A percentile compares a stretch with the other conserved stretches of the same genome.
Conservation (phyloP, 2,113 vertebrate species). For the Dascyllus trimaculatus region DNA sequence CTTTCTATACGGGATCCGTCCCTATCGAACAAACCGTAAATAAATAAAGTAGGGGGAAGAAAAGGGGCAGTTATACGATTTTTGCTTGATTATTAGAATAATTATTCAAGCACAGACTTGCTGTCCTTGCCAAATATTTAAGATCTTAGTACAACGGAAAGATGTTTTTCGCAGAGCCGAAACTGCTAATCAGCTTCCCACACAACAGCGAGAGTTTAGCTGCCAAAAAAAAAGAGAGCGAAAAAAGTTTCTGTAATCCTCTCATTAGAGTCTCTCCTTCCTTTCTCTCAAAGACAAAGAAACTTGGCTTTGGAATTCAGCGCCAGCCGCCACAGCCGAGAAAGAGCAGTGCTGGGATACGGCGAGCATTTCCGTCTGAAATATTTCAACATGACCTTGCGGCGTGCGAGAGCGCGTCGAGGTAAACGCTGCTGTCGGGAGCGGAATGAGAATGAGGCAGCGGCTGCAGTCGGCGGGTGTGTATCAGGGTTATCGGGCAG, state of each 20-base stretch:
- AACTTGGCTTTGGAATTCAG: slow-evolving; percentile 48
- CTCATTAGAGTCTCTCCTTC: slow-evolving; percentile 46
- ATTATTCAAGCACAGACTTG: slow-evolving; percentile 19
- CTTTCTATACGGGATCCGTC: too few relatives aligned
- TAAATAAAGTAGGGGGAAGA: neutral
- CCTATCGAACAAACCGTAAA: too few relatives aligned
- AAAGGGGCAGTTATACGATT: neutral
- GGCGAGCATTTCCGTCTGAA: slow-evolving; percentile 49
- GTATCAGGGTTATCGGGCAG: slow-evolving; percentile 60
- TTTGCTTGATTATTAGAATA: slow-evolving; percentile 24
- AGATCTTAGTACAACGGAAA: neutral
- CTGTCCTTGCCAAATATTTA: slow-evolving; percentile 37
- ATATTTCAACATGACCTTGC: slow-evolving; percentile 76
- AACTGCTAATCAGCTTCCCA: slow-evolving; percentile 36
- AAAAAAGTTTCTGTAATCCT: slow-evolving; percentile 41
- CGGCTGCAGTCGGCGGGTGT: slow-evolving; percentile 45
- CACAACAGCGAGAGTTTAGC: slow-evolving; percentile 1
- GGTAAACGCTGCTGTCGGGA: slow-evolving; percentile 53
- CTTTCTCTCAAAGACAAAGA: slow-evolving; percentile 60
- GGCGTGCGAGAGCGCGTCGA: slow-evolving; percentile 29
- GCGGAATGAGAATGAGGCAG: slow-evolving; percentile 72
- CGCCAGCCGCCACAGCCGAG: slow-evolving; percentile 7
- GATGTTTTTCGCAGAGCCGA: neutral
- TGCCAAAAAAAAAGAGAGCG: neutral
- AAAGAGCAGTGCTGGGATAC: slow-evolving; percentile 13